Conservation (phyloP, 2,888 invertebrate species). For the Hirtodrosophila alboralis region DNA sequence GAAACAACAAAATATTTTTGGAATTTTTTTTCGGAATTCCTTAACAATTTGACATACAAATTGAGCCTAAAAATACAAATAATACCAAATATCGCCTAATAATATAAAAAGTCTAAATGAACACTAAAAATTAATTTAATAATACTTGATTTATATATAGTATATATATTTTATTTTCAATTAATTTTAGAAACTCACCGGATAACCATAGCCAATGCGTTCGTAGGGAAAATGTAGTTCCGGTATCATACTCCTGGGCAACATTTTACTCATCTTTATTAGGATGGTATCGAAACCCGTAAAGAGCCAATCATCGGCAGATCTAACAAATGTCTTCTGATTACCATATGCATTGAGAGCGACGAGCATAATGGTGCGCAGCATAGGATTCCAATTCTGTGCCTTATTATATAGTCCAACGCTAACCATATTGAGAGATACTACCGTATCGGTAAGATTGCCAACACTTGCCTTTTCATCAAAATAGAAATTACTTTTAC, state of each 20-base stretch:
- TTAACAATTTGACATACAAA: too few species aligned
- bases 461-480: slow-evolving; percentile 56
- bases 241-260: slow-evolving; percentile 85
- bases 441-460: slow-evolving; percentile 55
- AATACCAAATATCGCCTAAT: too few species aligned
- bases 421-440: slow-evolving; percentile 64
- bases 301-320: slow-evolving; percentile 89
- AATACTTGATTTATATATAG: too few species aligned
- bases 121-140: too few species aligned
- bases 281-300: slow-evolving; percentile 91
- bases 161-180: too few species aligned
- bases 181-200: slow-evolving; percentile 84
- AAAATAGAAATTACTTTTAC: slow-evolving; percentile 88
- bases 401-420: slow-evolving; percentile 63
- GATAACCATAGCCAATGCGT: slow-evolving; percentile 93
- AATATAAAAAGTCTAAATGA: too few species aligned
- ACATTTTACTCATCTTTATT: slow-evolving; percentile 84
- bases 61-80: too few species aligned
- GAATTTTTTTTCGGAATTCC: too few species aligned
- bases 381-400: slow-evolving; percentile 59
- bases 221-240: slow-evolving; percentile 87
- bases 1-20: too few species aligned
- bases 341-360: slow-evolving; percentile 86
- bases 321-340: slow-evolving; percentile 86
- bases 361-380: slow-evolving; percentile 84